Evolutionary conservation across 23 tunicate genomes (phyloP).

Genomic region (Oikopleura dioica): DNA sequence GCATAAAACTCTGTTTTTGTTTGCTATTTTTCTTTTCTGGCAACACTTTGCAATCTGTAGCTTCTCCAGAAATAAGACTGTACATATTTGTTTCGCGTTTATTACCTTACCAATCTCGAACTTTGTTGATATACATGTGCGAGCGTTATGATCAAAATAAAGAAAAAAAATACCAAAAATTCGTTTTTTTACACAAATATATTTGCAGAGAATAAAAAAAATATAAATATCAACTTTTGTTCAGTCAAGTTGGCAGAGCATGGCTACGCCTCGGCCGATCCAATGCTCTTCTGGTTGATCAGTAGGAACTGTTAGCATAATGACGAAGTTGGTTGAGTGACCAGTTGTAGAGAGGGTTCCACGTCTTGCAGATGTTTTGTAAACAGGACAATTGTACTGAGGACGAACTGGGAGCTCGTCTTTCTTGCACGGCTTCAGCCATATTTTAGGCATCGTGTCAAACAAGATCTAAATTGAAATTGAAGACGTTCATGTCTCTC

Average conservation of each 20-base stretch:
- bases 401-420: not conserved
- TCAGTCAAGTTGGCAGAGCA: conserved; percentile 62
- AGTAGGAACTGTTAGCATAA: conserved; percentile 11
- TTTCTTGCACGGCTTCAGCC: not conserved
- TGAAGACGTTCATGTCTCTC: not conserved
- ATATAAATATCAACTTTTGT: no score
- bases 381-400: conserved; percentile 52
- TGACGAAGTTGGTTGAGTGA: conserved; percentile 77
- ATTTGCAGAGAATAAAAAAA: no score
- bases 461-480: not conserved
- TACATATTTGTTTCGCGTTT: no score
- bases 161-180: no score
- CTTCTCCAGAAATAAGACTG: no score
- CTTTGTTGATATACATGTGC: no score
- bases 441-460: not conserved
- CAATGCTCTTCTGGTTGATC: conserved; percentile 36
- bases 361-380: conserved; percentile 59
- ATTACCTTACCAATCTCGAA: no score
- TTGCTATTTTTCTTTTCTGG: no score
- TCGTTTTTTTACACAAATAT: no score
- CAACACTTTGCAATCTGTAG: no score
- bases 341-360: conserved; percentile 73
- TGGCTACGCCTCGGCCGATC: conserved; percentile 86
- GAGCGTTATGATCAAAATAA: no score
- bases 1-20: no score